These are phyloP conservation scores for Thamnaconus septentrionalis DNA, from an alignment of 2,113 vertebrate genomes.

Conservation along the genomic window DNA sequence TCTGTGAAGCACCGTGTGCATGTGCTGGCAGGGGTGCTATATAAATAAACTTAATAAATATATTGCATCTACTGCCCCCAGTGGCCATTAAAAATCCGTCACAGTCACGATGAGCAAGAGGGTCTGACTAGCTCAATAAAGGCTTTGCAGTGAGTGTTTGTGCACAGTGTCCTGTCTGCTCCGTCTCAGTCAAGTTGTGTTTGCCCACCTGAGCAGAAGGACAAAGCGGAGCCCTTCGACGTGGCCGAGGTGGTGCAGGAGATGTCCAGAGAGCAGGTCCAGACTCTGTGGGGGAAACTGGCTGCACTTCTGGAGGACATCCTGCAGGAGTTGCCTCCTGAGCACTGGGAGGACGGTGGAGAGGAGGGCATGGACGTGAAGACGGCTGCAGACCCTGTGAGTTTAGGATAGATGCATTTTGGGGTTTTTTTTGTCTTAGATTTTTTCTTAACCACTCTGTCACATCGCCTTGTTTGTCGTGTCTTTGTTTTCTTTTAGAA, in stretches of 20 bases:
- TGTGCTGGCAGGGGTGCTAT: no score
- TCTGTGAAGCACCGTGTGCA: no score
- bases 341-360: slow-evolving; percentile 73
- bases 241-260: slow-evolving; percentile 88
- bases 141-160: no score
- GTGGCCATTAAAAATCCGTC: no score
- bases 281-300: slow-evolving; percentile 82
- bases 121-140: no score
- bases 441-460: neutral
- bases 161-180: neutral
- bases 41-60: no score
- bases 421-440: neutral
- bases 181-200: neutral
- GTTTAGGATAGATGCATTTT: neutral
- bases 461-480: neutral
- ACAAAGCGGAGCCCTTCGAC: slow-evolving; percentile 80
- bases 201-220: slow-evolving; percentile 70
- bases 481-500: slow-evolving; percentile 67
- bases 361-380: slow-evolving; percentile 77
- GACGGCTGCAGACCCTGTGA: slow-evolving; percentile 73
- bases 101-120: no score
- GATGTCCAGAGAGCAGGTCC: slow-evolving; percentile 82
- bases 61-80: no score
- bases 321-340: slow-evolving; percentile 80
- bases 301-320: slow-evolving; percentile 72